Evolutionary conservation across 1,140 invertebrate genomes (phyloP).

Genomic region (Papilio aristodemus): DNA sequence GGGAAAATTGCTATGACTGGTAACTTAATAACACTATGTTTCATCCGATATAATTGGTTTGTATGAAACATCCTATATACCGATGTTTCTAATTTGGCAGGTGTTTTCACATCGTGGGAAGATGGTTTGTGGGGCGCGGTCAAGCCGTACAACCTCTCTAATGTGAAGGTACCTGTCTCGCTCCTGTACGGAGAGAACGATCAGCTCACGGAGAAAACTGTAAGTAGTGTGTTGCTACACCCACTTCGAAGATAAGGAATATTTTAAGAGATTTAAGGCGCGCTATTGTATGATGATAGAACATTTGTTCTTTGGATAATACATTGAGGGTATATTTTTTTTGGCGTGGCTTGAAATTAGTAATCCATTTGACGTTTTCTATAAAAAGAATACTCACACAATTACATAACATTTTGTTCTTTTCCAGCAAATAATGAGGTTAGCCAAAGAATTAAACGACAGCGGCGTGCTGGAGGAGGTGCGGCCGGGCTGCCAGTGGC

Average conservation of each 20-base stretch:
- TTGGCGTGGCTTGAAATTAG: too few species aligned
- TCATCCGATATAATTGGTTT: neutral
- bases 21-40: constrained; percentile 30
- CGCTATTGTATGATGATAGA: too few species aligned
- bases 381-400: too few species aligned
- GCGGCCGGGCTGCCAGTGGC: constrained; percentile 53
- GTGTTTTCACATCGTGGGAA: constrained; percentile 65
- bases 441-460: constrained; percentile 51
- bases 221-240: constrained; percentile 42
- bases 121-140: constrained; percentile 53
- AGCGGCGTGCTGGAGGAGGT: constrained; percentile 55
- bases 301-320: too few species aligned
- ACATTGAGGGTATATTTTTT: too few species aligned
- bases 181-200: constrained; percentile 68
- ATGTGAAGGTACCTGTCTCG: constrained; percentile 61
- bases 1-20: constrained; percentile 67
- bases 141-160: constrained; percentile 61
- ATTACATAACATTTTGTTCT: constrained; percentile 35
- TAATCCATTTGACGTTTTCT: too few species aligned
- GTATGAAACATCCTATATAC: too few species aligned
- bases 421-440: constrained; percentile 61
- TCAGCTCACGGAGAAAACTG: constrained; percentile 61
- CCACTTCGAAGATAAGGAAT: neutral
- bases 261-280: too few species aligned
- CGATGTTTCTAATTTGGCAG: too few species aligned